These are phyloP conservation scores for Clunio marinus DNA, from an alignment of 2,888 invertebrate genomes.

Conservation along the genomic window DNA sequence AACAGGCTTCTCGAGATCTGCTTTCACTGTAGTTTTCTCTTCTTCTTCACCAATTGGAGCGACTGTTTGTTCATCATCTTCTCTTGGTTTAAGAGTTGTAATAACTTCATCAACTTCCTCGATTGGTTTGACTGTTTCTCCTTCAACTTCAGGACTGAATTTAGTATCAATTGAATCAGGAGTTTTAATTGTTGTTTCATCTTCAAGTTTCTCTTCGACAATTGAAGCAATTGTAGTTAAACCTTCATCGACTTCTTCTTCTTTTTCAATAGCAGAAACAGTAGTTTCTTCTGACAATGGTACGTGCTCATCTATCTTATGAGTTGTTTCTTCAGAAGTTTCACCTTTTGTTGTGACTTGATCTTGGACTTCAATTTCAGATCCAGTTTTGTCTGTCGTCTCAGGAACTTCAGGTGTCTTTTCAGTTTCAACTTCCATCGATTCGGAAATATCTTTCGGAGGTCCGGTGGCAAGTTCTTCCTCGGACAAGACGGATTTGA, in stretches of 20 bases:
- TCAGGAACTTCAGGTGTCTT: not conserved
- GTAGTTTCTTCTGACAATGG: too few species aligned
- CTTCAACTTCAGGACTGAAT: not conserved
- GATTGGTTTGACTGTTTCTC: not conserved
- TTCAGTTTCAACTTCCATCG: not conserved
- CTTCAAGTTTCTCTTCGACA: too few species aligned
- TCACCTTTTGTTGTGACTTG: not conserved
- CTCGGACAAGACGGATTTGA: not conserved
- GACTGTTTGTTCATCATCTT: slow-evolving; percentile 38
- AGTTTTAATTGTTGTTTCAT: not conserved
- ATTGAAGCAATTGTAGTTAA: too few species aligned
- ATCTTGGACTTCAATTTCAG: not conserved
- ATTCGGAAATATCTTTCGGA: not conserved
- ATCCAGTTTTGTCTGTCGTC: too few species aligned
- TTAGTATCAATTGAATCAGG: not conserved
- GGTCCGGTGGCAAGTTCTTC: slow-evolving; percentile 21
- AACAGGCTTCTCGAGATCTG: not conserved
- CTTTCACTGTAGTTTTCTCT: not conserved
- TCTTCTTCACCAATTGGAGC: slow-evolving; percentile 34
- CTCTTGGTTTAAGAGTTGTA: slow-evolving; percentile 40
- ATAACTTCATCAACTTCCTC: not conserved
- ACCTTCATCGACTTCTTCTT: too few species aligned
- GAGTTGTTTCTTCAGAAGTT: too few species aligned
- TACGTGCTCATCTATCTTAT: too few species aligned
- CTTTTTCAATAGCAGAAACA: too few species aligned